Conservation (phyloP, 2,797 vertebrate species). For the Sebastes minor region DNA sequence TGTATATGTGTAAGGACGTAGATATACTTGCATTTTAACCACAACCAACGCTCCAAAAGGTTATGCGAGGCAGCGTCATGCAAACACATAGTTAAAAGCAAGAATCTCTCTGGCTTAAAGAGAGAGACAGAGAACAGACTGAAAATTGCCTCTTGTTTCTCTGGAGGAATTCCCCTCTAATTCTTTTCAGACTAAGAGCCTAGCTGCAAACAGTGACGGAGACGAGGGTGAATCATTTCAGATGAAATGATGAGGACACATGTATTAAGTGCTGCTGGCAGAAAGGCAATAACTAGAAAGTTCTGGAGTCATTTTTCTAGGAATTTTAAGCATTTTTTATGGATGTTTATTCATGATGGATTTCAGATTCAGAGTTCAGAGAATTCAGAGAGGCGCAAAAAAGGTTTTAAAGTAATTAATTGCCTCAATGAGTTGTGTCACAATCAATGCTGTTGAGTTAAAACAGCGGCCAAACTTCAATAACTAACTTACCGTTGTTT, state of each 20-base stretch:
- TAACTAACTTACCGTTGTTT: not conserved
- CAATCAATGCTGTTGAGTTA: not conserved
- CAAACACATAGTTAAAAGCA: not conserved
- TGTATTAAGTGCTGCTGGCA: not conserved
- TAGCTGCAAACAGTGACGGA: slow-evolving; percentile 20
- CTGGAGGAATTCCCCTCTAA: slow-evolving; percentile 39
- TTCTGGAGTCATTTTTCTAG: not conserved
- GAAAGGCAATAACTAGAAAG: not conserved
- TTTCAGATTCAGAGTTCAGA: too few relatives aligned
- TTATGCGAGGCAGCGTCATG: not conserved
- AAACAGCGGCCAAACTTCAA: not conserved
- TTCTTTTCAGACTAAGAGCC: slow-evolving; percentile 50
- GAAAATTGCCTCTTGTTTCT: slow-evolving; percentile 1
- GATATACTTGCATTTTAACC: too few relatives aligned
- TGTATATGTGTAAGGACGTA: not conserved
- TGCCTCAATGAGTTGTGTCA: not conserved
- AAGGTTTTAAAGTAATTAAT: not conserved
- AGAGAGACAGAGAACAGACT: not conserved
- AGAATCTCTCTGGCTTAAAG: not conserved
- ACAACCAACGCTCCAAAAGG: not conserved
- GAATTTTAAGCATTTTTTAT: not conserved
- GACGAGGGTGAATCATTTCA: not conserved
- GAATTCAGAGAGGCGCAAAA: too few relatives aligned
- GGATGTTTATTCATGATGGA: not conserved
- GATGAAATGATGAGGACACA: not conserved